These are phyloP conservation scores for Nyctalus aviator DNA, from an alignment of 2,797 vertebrate genomes.

Conservation along the genomic window DNA sequence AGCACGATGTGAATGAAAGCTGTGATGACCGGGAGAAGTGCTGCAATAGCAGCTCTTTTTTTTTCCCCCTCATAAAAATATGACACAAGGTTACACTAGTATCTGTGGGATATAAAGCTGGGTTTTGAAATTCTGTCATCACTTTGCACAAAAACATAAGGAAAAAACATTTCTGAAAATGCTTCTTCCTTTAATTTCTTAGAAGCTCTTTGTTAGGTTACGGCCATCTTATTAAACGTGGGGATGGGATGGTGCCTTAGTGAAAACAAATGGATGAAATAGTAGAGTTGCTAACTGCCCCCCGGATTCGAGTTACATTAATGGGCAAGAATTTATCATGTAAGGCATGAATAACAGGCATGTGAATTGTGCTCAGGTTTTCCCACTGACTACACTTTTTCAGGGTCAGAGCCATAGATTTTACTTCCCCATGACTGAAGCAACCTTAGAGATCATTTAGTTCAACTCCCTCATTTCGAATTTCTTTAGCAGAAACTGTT, in stretches of 20 bases:
- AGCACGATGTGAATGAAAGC: not conserved
- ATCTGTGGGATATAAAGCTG: not conserved
- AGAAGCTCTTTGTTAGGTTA: constrained; percentile 61
- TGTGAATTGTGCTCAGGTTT: constrained; percentile 64
- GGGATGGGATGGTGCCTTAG: constrained; percentile 41
- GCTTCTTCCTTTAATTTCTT: constrained; percentile 19
- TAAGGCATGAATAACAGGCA: constrained; percentile 43
- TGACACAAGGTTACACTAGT: not conserved
- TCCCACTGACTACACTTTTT: constrained; percentile 58
- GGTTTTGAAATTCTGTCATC: not conserved
- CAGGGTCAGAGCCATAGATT: not conserved
- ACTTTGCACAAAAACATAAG: constrained; percentile 46
- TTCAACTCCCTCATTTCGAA: constrained; percentile 21
- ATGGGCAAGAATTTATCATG: constrained; percentile 14
- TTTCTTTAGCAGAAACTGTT: not conserved
- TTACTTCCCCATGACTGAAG: not conserved
- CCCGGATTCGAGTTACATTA: constrained; percentile 66
- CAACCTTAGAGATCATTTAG: constrained; percentile 44
- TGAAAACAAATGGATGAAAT: constrained; percentile 70
- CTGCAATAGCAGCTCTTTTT: not conserved
- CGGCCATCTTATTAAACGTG: constrained; percentile 66
- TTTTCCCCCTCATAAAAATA: not conserved
- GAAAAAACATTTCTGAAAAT: constrained; percentile 52
- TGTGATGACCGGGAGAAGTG: not conserved
- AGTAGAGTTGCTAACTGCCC: constrained; percentile 56